phyloP scores from a whole-genome alignment of 2,797 vertebrate genomes.

The Macrochelys suwanniensis region DNA sequence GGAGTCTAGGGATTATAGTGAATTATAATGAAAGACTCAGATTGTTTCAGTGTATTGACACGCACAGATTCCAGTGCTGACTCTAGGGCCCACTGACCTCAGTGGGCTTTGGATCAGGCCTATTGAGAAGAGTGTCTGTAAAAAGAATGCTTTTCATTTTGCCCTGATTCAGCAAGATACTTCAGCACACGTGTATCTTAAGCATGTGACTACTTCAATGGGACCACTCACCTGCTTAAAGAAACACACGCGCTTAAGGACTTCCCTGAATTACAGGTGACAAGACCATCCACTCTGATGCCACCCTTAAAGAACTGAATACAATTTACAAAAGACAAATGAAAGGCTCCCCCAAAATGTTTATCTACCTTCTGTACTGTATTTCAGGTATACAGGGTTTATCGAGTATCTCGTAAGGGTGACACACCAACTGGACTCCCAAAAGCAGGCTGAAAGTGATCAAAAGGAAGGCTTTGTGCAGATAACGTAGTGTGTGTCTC shows the following conservation, averaged over 20 bases:
- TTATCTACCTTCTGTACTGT: background rate
- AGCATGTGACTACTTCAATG: background rate
- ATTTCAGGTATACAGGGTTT: background rate
- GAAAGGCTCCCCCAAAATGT: background rate
- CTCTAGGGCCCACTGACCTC: background rate
- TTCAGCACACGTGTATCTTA: background rate
- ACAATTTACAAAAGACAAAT: background rate
- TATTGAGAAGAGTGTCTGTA: background rate
- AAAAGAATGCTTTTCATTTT: background rate
- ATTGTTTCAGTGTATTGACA: slow-evolving; percentile 59
- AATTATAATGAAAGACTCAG: slow-evolving; percentile 19
- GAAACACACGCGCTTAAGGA: background rate
- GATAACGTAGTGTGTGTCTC: background rate
- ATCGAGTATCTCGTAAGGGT: background rate
- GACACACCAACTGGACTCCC: slow-evolving; percentile 46
- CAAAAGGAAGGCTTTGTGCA: background rate
- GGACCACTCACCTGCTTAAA: background rate
- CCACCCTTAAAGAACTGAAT: background rate
- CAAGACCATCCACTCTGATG: background rate
- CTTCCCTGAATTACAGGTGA: background rate
- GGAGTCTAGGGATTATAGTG: slow-evolving; percentile 40
- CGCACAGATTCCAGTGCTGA: slow-evolving; percentile 46
- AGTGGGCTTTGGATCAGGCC: background rate
- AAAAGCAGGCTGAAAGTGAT: slow-evolving; percentile 42
- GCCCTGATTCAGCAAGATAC: background rate